Evolutionary conservation across 1,140 invertebrate genomes (phyloP), one percentile per base, ranked within the genome.

Genomic region (Schlechtendalia chinensis): DNA sequence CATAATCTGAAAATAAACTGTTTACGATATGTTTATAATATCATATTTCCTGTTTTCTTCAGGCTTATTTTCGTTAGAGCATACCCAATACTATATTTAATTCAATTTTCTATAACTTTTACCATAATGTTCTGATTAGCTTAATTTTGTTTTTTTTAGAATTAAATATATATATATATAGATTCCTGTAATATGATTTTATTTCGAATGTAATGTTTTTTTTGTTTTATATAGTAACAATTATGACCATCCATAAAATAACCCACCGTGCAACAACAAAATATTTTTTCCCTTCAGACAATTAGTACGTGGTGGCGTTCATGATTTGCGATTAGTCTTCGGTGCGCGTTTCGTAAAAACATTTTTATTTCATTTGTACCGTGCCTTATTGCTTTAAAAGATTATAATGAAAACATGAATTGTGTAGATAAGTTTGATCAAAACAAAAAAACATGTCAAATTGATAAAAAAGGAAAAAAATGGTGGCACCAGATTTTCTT

Each of bases 231-330:
- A 45, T 45, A 69, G 39, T 45, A 5, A n/a, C n/a, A 69, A 27
- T 19, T 67, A 29, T 67, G 63, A 67, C 63, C 63, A 27, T 67
- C 63, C 32, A 67, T 19, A 32, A 67, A 67, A 67, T 67, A 67
- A n/a, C 63, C 63, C 58, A 59, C 22, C 58, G 58, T 59, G 58
- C 22, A 19, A 0, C 22, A 59, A 10, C 58, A 22, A 24, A 4
- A 0, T 0, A 24, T n/a, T 12, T 11, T 4, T 59, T 59, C 22
- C 5, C n/a, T 59, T n/a, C 24, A 16, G 16, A 16, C 24, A 14
- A 22, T 0, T 24, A 24, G 56, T 24, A 58, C 56, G n/a, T n/a
- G n/a, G 5, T 58, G 12, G 24, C 27, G 16, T 61, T 12, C 24
- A 24, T 61, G 11, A 0, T 27, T 61, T 58, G 22, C 14, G 24